Conservation (phyloP, 2,797 vertebrate genomes). For the Trichosurus vulpecula region DNA sequence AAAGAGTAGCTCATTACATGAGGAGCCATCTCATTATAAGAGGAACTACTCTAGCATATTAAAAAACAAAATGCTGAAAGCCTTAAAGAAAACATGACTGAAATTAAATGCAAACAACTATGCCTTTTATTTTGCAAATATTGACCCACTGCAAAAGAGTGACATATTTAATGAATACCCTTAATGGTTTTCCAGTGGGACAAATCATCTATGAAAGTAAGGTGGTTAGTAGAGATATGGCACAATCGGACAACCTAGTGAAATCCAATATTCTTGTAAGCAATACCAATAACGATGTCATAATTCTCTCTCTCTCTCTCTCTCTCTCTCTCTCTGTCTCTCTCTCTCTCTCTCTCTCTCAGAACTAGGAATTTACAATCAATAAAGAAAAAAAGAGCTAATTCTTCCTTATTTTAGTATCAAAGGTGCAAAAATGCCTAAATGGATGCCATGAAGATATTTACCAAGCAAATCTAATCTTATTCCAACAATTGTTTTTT, state of each 20-base stretch:
- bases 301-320: conserved; percentile 58
- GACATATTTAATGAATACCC: conserved; percentile 82
- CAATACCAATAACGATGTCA: conserved; percentile 76
- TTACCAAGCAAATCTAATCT: conserved; percentile 63
- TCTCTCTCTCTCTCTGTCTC: no score
- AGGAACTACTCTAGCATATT: conserved; percentile 74
- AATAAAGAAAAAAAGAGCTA: conserved; percentile 71
- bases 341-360: conserved; percentile 44
- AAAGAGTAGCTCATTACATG: conserved; percentile 68
- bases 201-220: conserved; percentile 83
- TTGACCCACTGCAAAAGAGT: conserved; percentile 75
- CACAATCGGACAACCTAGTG: conserved; percentile 72
- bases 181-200: conserved; percentile 83
- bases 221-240: conserved; percentile 77
- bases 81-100: conserved; percentile 79
- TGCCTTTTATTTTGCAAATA: conserved; percentile 81
- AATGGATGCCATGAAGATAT: conserved; percentile 66
- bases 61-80: conserved; percentile 76
- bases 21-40: conserved; percentile 66
- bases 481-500: conserved; percentile 69
- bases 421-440: conserved; percentile 73
- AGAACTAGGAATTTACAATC: conserved; percentile 74
- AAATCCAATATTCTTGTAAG: conserved; percentile 81
- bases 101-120: conserved; percentile 83
- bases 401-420: conserved; percentile 69